A percentile compares a stretch with the other conserved stretches of the same genome.
phyloP scores from a whole-genome alignment of 92 coral and sea anemone genomes.

The Micromussa lordhowensis region DNA sequence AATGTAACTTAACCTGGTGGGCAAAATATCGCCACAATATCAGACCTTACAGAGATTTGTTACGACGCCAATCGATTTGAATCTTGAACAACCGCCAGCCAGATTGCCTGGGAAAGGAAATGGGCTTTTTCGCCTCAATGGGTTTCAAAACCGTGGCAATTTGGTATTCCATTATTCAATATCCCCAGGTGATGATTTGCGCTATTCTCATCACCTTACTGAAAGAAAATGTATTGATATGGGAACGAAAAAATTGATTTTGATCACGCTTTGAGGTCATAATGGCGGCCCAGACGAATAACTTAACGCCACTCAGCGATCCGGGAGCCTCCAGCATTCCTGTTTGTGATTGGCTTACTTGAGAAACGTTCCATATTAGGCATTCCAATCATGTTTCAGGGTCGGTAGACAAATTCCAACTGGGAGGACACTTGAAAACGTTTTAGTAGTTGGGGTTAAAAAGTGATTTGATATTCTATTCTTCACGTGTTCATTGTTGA shows the following conservation, averaged over 20 bases:
- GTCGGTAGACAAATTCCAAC: background rate
- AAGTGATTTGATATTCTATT: background rate
- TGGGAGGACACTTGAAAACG: background rate
- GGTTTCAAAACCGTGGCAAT: background rate
- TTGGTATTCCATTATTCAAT: background rate
- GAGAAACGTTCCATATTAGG: background rate
- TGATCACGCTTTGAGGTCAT: background rate
- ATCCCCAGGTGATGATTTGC: background rate
- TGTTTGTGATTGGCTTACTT: conserved; percentile 3
- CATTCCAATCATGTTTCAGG: background rate
- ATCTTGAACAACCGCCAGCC: background rate
- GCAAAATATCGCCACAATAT: conserved; percentile 9
- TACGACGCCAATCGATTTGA: background rate
- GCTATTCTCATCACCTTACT: background rate
- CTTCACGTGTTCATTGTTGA: too few relatives aligned
- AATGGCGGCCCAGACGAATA: background rate
- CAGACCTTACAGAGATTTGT: background rate
- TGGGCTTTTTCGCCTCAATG: background rate
- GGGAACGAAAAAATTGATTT: background rate
- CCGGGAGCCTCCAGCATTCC: background rate
- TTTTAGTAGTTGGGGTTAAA: background rate
- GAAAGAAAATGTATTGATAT: background rate
- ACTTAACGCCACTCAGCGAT: background rate
- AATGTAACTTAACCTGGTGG: conserved; percentile 21
- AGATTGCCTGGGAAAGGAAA: background rate